Conservation (phyloP, 2,888 invertebrate genomes). For the Steromphala cineraria region DNA sequence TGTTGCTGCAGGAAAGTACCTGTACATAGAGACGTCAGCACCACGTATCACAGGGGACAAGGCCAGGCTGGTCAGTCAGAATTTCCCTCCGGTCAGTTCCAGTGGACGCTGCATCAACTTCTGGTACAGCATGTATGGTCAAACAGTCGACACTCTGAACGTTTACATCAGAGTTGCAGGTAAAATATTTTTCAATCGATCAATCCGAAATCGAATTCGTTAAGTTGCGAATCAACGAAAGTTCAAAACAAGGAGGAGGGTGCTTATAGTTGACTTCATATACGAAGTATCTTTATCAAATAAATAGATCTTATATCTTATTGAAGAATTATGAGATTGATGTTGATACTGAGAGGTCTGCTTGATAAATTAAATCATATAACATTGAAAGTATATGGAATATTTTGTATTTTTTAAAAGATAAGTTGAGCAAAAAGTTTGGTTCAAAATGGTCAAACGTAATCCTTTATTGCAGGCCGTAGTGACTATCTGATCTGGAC, state of each 20-base stretch:
- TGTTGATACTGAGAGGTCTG: too few species aligned
- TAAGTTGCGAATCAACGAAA: background rate
- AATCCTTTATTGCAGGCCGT: conserved; percentile 36
- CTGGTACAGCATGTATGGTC: conserved; percentile 71
- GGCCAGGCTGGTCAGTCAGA: conserved; percentile 57
- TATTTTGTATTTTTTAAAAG: too few species aligned
- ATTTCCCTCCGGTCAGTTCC: conserved; percentile 37
- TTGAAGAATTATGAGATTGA: too few species aligned
- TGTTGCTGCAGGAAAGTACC: conserved; percentile 56
- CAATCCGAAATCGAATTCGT: too few species aligned
- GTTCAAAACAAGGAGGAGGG: too few species aligned
- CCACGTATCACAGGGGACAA: conserved; percentile 49
- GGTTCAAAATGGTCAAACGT: too few species aligned
- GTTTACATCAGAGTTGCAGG: conserved; percentile 50
- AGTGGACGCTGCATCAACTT: conserved; percentile 59
- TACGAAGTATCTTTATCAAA: too few species aligned
- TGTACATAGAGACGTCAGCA: conserved; percentile 63
- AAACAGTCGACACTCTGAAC: conserved; percentile 58
- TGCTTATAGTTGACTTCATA: too few species aligned
- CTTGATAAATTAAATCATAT: too few species aligned
- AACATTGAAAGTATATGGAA: too few species aligned
- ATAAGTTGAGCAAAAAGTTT: too few species aligned
- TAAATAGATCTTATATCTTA: too few species aligned
- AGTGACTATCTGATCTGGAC: conserved; percentile 52
- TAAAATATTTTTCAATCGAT: conserved; percentile 21